Evolutionary conservation across 2,888 invertebrate species (phyloP).

Genomic region (Teleogryllus oceanicus): DNA sequence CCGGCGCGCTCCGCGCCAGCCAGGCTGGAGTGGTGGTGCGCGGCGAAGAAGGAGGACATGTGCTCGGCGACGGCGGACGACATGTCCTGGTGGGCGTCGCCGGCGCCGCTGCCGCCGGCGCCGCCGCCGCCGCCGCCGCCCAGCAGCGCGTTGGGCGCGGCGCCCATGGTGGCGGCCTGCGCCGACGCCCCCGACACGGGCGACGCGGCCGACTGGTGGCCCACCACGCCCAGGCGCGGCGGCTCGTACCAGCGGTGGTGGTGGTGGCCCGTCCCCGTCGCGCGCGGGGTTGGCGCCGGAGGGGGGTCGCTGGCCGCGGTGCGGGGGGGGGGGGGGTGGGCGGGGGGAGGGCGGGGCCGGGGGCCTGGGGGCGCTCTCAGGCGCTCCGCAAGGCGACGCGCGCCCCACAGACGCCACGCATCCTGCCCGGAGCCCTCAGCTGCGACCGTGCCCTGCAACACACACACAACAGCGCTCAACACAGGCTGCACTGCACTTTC

Average conservation of each 20-base stretch:
- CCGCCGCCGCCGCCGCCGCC: constrained; percentile 25
- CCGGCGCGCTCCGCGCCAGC: constrained; percentile 47
- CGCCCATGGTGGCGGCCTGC: constrained; percentile 23
- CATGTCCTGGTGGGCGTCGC: constrained; percentile 41
- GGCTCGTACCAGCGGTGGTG: constrained; percentile 51
- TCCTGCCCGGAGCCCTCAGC: too few relatives aligned
- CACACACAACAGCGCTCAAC: too few relatives aligned
- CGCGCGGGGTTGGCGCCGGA: constrained; percentile 36
- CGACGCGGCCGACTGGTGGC: constrained; percentile 31
- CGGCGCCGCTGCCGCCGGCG: constrained; percentile 19
- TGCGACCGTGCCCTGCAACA: too few relatives aligned
- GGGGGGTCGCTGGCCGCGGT: neutral
- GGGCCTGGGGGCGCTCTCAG: too few relatives aligned
- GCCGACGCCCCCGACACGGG: constrained; percentile 10
- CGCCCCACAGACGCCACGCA: too few relatives aligned
- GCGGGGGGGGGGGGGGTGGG: neutral
- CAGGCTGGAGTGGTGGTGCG: constrained; percentile 41
- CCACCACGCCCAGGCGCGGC: constrained; percentile 44
- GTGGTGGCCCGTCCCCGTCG: constrained; percentile 42
- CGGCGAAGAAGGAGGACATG: constrained; percentile 50
- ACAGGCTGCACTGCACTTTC: too few relatives aligned
- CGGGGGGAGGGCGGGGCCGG: too few relatives aligned
- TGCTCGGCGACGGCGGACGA: constrained; percentile 50
- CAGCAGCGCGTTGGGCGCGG: constrained; percentile 22
- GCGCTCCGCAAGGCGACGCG: too few relatives aligned